Base-by-base conservation (phyloP, 1,140 invertebrate species). In the Thaumatotibia leucotreta region DNA sequence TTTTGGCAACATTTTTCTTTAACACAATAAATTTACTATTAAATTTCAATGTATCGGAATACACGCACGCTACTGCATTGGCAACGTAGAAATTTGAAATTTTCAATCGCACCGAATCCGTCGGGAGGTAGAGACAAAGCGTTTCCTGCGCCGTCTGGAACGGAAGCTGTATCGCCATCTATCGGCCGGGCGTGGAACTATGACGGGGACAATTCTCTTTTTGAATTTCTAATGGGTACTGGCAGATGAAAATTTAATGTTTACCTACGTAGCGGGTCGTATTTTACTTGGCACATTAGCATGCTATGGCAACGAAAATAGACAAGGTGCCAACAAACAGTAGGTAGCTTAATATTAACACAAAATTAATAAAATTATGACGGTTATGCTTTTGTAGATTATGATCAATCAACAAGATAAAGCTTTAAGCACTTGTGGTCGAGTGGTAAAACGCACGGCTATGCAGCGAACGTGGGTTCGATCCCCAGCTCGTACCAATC, bases 121-220 rank as follows among this genome's bases (percentile, higher is more conserved):
- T 58, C 52, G 52, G 52, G 52, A 58, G 23, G 52, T 14, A 58
- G n/a, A 58, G 52, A 58, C 52, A 58, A 58, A 58, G 52, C 52
- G 52, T 9, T 58, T 58, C 52, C 52, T 24, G 52, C 52, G 50
- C 50, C 50, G 52, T 58, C 52, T 58, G 52, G 11, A 29, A 58
- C 52, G 52, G 52, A 58, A 29, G 24, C 52, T 24, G 52, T 24
- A 58, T 58, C 52, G 52, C 27, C 52, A 58, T 58, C 52, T 58
- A 58, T 6, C 52, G 52, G 52, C 23, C 23, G 24, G n/a, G 52
- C 24, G 52, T 24, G 24, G 3, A 58, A 58, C 52, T 58, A 58
- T 58, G 23, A 27, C 52, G 52, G 9, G 23, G 50, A 52, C 39
- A 45, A 45, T 45, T 52, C 23, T 8, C 23, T 58, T 58, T 58